These are phyloP conservation scores for Erebia aethiops DNA, from an alignment of 2,888 invertebrate species.

Conservation along the genomic window DNA sequence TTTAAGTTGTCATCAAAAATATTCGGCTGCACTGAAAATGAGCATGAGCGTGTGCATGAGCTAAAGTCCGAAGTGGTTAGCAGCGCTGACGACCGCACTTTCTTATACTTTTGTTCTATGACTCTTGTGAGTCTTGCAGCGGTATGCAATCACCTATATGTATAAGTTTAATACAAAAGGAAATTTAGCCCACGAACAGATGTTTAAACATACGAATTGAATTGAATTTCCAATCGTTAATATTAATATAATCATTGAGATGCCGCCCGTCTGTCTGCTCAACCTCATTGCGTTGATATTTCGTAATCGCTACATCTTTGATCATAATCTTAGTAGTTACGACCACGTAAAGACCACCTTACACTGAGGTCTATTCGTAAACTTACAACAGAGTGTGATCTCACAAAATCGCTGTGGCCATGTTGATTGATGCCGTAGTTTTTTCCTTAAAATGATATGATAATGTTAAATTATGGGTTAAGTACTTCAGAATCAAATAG, in stretches of 20 bases:
- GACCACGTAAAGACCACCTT: slow-evolving; percentile 14
- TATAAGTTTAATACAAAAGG: neutral
- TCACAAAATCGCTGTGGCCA: neutral
- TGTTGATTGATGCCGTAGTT: neutral
- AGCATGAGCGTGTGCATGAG: too few relatives aligned
- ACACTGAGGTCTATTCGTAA: neutral
- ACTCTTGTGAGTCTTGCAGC: neutral
- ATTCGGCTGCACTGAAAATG: too few relatives aligned
- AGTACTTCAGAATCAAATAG: too few relatives aligned
- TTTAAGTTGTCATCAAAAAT: too few relatives aligned
- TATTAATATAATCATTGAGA: slow-evolving; percentile 11
- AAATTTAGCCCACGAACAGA: slow-evolving; percentile 3
- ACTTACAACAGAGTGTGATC: neutral
- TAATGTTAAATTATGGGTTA: too few relatives aligned
- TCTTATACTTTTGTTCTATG: neutral
- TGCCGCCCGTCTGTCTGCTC: slow-evolving; percentile 23
- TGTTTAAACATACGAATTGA: neutral
- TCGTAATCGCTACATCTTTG: slow-evolving; percentile 15
- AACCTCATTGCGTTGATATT: slow-evolving; percentile 19
- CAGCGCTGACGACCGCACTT: too few relatives aligned
- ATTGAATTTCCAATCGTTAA: slow-evolving; percentile 15
- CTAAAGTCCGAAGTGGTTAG: too few relatives aligned
- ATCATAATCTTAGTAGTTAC: slow-evolving; percentile 19
- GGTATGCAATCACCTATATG: neutral
- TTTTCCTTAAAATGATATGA: neutral